These are phyloP conservation scores for Melanotaenia boesemani DNA, from an alignment of 2,797 vertebrate genomes.

Conservation along the genomic window DNA sequence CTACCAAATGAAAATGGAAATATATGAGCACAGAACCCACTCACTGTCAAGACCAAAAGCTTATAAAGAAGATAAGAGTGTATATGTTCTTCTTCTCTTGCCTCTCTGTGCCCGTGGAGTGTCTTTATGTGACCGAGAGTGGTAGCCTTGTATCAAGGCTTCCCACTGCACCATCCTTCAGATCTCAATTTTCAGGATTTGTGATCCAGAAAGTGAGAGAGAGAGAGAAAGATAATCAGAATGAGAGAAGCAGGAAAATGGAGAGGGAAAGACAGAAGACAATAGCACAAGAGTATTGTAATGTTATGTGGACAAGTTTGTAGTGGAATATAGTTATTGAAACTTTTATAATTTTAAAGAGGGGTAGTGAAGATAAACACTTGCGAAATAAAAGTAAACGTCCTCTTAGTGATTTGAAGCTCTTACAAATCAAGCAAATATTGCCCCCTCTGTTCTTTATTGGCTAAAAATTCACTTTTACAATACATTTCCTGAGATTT, in stretches of 20 bases:
- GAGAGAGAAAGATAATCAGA: constrained; percentile 34
- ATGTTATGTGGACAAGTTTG: constrained; percentile 30
- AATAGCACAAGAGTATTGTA: constrained; percentile 26
- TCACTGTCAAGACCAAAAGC: not conserved
- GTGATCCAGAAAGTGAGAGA: constrained; percentile 59
- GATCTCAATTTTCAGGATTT: constrained; percentile 74
- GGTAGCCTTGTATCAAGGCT: constrained; percentile 54
- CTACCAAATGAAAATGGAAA: constrained; percentile 15
- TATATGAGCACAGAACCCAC: not conserved
- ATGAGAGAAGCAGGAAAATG: constrained; percentile 14
- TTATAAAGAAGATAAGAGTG: constrained; percentile 2
- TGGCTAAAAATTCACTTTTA: not conserved
- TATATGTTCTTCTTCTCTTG: not conserved
- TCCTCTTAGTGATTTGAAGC: not conserved
- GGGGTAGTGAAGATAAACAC: constrained; percentile 4
- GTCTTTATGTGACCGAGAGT: constrained; percentile 61
- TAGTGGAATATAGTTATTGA: constrained; percentile 23
- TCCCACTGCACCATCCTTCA: constrained; percentile 54
- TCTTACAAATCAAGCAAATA: not conserved
- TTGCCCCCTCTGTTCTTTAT: not conserved
- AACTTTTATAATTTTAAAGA: constrained; percentile 23
- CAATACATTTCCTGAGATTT: not conserved
- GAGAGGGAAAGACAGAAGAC: constrained; percentile 19
- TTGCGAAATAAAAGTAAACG: not conserved
- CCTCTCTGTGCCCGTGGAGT: constrained; percentile 21